Evolutionary conservation across 2,113 vertebrate genomes (phyloP), one percentile per base, ranked within the genome.

Genomic region (Megaceryle maxima): DNA sequence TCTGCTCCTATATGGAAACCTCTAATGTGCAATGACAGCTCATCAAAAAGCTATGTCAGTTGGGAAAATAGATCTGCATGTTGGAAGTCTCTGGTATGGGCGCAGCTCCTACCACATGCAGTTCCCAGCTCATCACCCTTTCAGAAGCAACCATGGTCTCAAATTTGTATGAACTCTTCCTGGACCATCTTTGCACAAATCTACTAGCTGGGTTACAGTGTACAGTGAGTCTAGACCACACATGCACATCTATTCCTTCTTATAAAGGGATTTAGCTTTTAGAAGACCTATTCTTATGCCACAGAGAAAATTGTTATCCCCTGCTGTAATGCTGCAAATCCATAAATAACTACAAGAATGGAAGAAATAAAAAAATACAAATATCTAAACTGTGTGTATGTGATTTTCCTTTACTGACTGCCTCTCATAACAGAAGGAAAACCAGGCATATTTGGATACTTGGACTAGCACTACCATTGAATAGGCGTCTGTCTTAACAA

Each of bases 11-110:
- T 4, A 37, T 8, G 13, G 44, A 21, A 21, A 43, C 11, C 25
- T 46, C 66, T 26, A 37, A 50, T 2, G 10, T 18, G 29, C 56
- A 67, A 5, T 5, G 22, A 18, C 6, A 78, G 46, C 6, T 87
- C 68, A 31, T 35, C 24, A 22, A 70, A 84, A 77, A 74, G 26
- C 60, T 59, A 10, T 37, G 67, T 25, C 46, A 29, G 16, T 1
- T 16, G 19, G n/a, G 6, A 74, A 72, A 55, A 15, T 0, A 75
- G 43, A 74, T 8, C 51, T 59, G 22, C 0, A 1, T 5, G 39
- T 69, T 35, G 11, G 20, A 88, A 41, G 5, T 22, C 50, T 57
- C 59, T 39, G 35, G 0, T 1, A n/a, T 1, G 5, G 26, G 35
- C 76, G 77, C 41, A 80, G n/a, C 6, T 86, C 39, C 62, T 68